phyloP scores from a whole-genome alignment of 2,888 invertebrate species.

The Luffia ferchaultella region DNA sequence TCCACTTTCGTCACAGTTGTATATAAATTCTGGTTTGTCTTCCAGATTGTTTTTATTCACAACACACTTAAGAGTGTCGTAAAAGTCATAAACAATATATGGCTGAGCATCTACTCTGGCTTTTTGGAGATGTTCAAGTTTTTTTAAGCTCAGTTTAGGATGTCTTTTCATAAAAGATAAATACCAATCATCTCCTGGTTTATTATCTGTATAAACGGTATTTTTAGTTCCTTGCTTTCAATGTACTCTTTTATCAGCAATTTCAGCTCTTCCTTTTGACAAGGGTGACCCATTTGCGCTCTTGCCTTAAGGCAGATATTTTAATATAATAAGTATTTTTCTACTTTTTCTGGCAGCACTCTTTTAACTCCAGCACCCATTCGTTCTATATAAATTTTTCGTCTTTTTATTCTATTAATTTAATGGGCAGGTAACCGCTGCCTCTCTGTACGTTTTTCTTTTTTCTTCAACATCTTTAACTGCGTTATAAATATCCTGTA shows the following conservation, averaged over 20 bases:
- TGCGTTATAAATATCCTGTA: too few species aligned
- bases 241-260: conserved; percentile 10
- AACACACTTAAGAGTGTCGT: too few species aligned
- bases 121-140: conserved; percentile 8
- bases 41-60: too few species aligned
- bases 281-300: conserved; percentile 10
- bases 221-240: conserved; percentile 7
- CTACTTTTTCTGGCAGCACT: conserved; percentile 6
- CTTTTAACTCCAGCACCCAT: conserved; percentile 8
- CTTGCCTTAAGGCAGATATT: too few species aligned
- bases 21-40: too few species aligned
- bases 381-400: conserved; percentile 5
- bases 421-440: conserved; percentile 5
- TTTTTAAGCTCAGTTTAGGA: conserved; percentile 9
- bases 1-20: too few species aligned
- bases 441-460: conserved; percentile 7
- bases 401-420: conserved; percentile 6
- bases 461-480: too few species aligned
- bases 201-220: conserved; percentile 11
- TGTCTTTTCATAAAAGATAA: conserved; percentile 10
- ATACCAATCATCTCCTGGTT: conserved; percentile 11
- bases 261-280: conserved; percentile 9
- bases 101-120: conserved; percentile 4
- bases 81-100: too few species aligned
- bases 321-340: conserved; percentile 2